phyloP scores from a whole-genome alignment of 1,140 invertebrate species.

The Neodiprion pinetum region DNA sequence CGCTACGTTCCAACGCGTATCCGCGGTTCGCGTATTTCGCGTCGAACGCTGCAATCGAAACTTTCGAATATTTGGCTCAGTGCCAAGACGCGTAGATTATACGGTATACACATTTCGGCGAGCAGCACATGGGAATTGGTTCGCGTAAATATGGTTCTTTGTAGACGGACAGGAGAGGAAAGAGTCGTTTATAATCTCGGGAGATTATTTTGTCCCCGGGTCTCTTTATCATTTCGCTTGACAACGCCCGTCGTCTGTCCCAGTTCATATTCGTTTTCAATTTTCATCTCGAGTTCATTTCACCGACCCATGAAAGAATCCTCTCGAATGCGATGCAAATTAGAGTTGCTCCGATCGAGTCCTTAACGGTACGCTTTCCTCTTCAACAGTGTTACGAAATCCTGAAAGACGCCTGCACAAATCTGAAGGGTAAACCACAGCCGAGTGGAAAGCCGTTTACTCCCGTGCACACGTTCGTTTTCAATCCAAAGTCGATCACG shows the following conservation, averaged over 20 bases:
- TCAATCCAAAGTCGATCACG: constrained; percentile 85
- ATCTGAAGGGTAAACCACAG: constrained; percentile 69
- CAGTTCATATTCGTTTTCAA: too few relatives aligned
- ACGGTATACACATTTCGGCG: too few relatives aligned
- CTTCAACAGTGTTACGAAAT: constrained; percentile 72
- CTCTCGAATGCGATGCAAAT: too few relatives aligned
- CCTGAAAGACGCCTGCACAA: constrained; percentile 69
- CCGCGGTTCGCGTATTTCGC: not conserved
- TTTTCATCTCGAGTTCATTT: too few relatives aligned
- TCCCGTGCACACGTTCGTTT: constrained; percentile 65
- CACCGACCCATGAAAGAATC: too few relatives aligned
- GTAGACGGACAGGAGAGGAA: not conserved
- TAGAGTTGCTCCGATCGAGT: too few relatives aligned
- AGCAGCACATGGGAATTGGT: not conserved
- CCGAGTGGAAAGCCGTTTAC: constrained; percentile 72
- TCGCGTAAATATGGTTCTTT: not conserved
- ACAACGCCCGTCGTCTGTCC: too few relatives aligned
- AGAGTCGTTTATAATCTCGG: not conserved
- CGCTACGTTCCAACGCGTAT: not conserved
- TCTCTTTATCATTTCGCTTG: too few relatives aligned
- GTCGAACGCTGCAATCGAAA: not conserved
- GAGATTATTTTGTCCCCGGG: too few relatives aligned
- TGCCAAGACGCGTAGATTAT: too few relatives aligned
- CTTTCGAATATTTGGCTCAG: not conserved
- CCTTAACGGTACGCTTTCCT: too few relatives aligned